Base-by-base conservation (phyloP, 2,888 invertebrate genomes). In the Malthinus flaveolus region DNA sequence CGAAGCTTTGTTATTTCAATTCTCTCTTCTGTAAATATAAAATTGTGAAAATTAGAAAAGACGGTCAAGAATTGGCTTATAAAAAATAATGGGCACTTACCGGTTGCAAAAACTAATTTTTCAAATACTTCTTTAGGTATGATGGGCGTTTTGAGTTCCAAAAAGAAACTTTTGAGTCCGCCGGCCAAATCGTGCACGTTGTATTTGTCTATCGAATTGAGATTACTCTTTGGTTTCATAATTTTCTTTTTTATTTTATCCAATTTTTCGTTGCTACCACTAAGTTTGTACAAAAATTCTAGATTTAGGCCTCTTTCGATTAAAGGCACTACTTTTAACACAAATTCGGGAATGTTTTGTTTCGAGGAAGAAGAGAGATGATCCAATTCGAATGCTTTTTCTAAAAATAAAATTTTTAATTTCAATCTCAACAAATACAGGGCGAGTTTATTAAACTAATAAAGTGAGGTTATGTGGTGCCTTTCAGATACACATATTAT, bases 181-280 rank as follows among this genome's bases (percentile, higher is more conserved):
- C 95, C 95, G 5, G 94, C 91, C 65, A 97, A 80, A 49, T 95
- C 95, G 77, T 95, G 92, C 57, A 95, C 88, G 75, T 96, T 72
- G 51, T 69, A 63, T 56, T 73, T 73, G 2, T 74, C 73, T 45
- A 75, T 50, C 7, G 75, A 72, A 32, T 62, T 62, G 4, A 69
- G 56, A 54, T 55, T 50, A 10, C 48, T 51, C 34, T 71, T 71
- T 34, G 66, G 70, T 53, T 73, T 74, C 32, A 57, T 63, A 51
- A 74, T 54, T 59, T 73, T 75, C 55, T 73, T 73, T 46, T 68
- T 63, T 4, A 76, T 71, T 51, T 73, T 75, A 37, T 68, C 68
- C 23, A 73, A 66, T 55, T 73, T 74, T 7, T 73, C 73, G 77
- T 93, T 94, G 32, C 95, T 95, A 60, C 92, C 93, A 39, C 92